Evolutionary conservation across 2,888 invertebrate species (phyloP).

Genomic region (Esperia sulphurella): DNA sequence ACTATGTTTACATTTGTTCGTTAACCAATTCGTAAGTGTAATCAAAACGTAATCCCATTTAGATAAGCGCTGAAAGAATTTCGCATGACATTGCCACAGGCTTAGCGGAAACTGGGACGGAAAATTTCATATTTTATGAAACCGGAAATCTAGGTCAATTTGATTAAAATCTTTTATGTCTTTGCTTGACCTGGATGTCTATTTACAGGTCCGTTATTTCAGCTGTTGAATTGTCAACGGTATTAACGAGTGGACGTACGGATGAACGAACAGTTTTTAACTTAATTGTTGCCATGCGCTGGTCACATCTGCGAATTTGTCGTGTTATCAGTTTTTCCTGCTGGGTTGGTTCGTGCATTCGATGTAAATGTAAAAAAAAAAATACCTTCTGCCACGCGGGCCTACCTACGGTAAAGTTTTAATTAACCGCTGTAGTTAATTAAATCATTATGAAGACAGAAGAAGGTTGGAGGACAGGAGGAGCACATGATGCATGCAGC

Average conservation of each 20-base stretch:
- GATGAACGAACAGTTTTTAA: slow-evolving; percentile 25
- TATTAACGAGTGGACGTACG: slow-evolving; percentile 21
- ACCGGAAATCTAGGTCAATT: slow-evolving; percentile 37
- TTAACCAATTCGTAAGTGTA: neutral
- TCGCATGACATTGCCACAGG: neutral
- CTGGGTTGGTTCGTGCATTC: too few relatives aligned
- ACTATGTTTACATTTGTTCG: too few relatives aligned
- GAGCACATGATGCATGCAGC: neutral
- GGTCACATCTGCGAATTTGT: slow-evolving; percentile 25
- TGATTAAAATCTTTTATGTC: slow-evolving; percentile 32
- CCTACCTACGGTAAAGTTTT: too few relatives aligned
- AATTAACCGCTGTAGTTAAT: too few relatives aligned
- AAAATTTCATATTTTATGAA: slow-evolving; percentile 34
- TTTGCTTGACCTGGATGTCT: slow-evolving; percentile 24
- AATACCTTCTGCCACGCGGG: too few relatives aligned
- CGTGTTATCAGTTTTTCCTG: slow-evolving; percentile 24
- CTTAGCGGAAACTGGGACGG: slow-evolving; percentile 19
- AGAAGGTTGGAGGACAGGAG: neutral
- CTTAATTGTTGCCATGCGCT: slow-evolving; percentile 22
- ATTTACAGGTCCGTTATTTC: slow-evolving; percentile 22
- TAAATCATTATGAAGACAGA: too few relatives aligned
- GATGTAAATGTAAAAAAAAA: too few relatives aligned
- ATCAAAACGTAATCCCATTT: neutral
- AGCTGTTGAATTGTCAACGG: slow-evolving; percentile 15
- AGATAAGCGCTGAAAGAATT: neutral